A percentile compares a stretch with the other conserved stretches of the same genome.
Evolutionary conservation across 2,113 vertebrate species (phyloP).

Genomic region (Anoplopoma fimbria): DNA sequence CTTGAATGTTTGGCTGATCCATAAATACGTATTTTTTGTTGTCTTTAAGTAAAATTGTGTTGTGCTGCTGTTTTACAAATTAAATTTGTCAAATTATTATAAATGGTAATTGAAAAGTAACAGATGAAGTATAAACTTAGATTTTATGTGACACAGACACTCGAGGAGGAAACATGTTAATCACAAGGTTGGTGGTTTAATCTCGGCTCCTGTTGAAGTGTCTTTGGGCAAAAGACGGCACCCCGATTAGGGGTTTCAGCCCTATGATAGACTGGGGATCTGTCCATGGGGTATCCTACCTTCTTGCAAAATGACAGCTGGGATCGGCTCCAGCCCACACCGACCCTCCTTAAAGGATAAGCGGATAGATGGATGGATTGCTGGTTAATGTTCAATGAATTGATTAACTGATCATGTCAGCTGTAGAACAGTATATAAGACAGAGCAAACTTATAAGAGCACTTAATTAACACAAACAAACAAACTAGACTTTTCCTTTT

Average conservation of each 20-base stretch:
- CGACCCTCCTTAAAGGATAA: neutral
- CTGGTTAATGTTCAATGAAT: neutral
- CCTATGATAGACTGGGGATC: neutral
- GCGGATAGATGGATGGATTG: neutral
- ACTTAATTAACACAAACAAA: no score
- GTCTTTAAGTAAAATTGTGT: neutral
- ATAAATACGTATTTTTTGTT: no score
- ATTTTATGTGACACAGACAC: neutral
- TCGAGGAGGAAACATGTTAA: no score
- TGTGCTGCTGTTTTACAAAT: neutral
- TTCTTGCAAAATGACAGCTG: neutral
- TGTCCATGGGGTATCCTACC: neutral
- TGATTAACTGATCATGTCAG: neutral
- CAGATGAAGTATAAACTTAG: neutral
- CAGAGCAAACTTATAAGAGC: neutral
- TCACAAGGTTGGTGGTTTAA: neutral
- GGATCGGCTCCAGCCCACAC: neutral
- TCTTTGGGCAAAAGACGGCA: neutral
- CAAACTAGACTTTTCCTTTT: neutral
- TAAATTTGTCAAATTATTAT: neutral
- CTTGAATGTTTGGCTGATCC: neutral
- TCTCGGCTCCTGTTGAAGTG: neutral
- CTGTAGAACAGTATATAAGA: neutral
- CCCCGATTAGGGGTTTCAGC: neutral
- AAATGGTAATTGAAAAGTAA: neutral